Evolutionary conservation across 2,113 vertebrate genomes (phyloP).

Genomic region (Periophthalmus modestus): DNA sequence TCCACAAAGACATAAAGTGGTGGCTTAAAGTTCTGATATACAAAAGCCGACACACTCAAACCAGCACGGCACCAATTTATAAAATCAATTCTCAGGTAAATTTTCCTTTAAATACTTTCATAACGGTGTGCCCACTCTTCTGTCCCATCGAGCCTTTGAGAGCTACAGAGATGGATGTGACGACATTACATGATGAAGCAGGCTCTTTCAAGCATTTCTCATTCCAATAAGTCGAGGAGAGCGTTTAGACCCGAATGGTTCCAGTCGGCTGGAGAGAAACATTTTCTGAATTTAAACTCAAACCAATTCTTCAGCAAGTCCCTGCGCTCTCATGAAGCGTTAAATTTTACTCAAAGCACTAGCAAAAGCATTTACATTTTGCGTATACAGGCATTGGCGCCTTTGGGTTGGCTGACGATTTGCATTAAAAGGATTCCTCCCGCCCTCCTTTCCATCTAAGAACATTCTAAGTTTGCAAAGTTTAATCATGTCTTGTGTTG

Average conservation of each 20-base stretch:
- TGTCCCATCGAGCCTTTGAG: constrained; percentile 36
- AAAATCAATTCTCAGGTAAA: constrained; percentile 35
- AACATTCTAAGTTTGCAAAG: constrained; percentile 55
- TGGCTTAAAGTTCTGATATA: neutral
- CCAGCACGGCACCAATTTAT: constrained; percentile 31
- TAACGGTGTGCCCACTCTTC: constrained; percentile 39
- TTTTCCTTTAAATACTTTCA: constrained; percentile 43
- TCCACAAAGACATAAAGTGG: neutral
- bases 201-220: constrained; percentile 64
- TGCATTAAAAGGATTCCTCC: constrained; percentile 52
- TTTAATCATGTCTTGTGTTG: constrained; percentile 63
- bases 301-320: constrained; percentile 60
- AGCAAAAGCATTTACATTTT: constrained; percentile 72
- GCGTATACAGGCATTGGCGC: constrained; percentile 60
- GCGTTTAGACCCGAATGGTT: constrained; percentile 64
- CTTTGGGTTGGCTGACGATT: constrained; percentile 66
- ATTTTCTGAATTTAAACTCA: constrained; percentile 75
- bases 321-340: constrained; percentile 64
- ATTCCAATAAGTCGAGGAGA: constrained; percentile 61
- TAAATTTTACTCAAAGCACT: constrained; percentile 73
- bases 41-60: constrained; percentile 34
- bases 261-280: constrained; percentile 66
- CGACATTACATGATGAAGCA: constrained; percentile 53
- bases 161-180: constrained; percentile 56
- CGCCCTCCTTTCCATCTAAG: constrained; percentile 42